Conservation (phyloP, 2,888 invertebrate species). For the Tipula confusa region DNA sequence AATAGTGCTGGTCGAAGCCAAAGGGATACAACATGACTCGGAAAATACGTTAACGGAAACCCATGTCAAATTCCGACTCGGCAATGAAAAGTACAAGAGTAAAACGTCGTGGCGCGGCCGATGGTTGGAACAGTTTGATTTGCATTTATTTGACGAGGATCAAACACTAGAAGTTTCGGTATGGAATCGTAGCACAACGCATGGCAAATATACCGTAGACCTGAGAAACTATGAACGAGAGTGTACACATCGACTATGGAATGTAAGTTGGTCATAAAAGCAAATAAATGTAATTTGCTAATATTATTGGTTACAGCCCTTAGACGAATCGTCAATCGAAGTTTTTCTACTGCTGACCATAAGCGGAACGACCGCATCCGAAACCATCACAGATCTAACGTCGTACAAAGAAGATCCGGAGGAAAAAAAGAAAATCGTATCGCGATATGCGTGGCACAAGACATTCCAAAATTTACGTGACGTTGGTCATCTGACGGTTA, state of each 20-base stretch:
- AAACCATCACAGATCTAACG: slow-evolving; percentile 87
- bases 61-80: slow-evolving; percentile 94
- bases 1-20: slow-evolving; percentile 93
- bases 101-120: slow-evolving; percentile 81
- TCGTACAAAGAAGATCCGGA: slow-evolving; percentile 76
- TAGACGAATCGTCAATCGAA: slow-evolving; percentile 83
- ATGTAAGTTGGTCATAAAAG: slow-evolving; percentile 44
- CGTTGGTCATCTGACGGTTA: slow-evolving; percentile 90
- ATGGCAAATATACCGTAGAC: slow-evolving; percentile 75
- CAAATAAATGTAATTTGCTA: neutral
- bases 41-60: slow-evolving; percentile 88
- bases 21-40: slow-evolving; percentile 81
- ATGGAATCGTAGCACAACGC: slow-evolving; percentile 55
- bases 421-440: slow-evolving; percentile 59
- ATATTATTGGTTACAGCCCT: slow-evolving; percentile 48
- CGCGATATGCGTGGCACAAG: slow-evolving; percentile 55
- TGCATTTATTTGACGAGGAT: slow-evolving; percentile 92
- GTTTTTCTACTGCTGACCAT: slow-evolving; percentile 88
- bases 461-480: slow-evolving; percentile 74
- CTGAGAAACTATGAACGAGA: slow-evolving; percentile 79
- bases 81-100: slow-evolving; percentile 96
- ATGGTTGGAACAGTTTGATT: slow-evolving; percentile 96
- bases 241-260: slow-evolving; percentile 85
- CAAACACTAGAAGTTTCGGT: slow-evolving; percentile 88
- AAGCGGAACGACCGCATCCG: slow-evolving; percentile 89